Percentiles rank a stretch among this genome's conserved stretches.
Conservation (phyloP, 2,113 vertebrate species). For the Psittacula cyanocephala region DNA sequence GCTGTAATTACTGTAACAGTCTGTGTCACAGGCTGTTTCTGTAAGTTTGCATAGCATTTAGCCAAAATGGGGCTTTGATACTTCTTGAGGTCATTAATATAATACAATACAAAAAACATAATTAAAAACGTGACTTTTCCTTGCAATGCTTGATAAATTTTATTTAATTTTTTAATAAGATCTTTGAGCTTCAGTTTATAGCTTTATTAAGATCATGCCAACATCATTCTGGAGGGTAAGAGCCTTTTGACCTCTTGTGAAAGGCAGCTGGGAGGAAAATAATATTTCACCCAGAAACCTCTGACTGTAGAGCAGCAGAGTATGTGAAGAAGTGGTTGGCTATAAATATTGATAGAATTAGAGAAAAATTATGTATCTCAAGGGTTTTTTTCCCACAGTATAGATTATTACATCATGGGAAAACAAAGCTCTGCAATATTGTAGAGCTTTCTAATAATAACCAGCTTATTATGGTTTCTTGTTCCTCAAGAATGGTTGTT, state of each 20-base stretch:
- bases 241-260: neutral
- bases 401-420: neutral
- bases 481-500: neutral
- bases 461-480: neutral
- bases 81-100: neutral
- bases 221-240: neutral
- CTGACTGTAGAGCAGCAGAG: neutral
- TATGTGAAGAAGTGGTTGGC: neutral
- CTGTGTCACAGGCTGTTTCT: neutral
- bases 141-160: neutral
- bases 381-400: neutral
- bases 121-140: neutral
- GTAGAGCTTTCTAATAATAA: neutral
- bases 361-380: neutral
- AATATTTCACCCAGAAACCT: neutral
- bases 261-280: neutral
- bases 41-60: neutral
- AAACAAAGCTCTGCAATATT: neutral
- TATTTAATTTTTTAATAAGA: constrained; percentile 7
- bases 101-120: neutral
- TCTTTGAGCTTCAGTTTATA: neutral
- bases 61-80: neutral
- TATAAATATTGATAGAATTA: neutral
- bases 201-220: neutral
- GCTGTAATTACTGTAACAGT: neutral